phyloP scores from a whole-genome alignment of 2,113 vertebrate genomes.

The Cyanistes caeruleus region DNA sequence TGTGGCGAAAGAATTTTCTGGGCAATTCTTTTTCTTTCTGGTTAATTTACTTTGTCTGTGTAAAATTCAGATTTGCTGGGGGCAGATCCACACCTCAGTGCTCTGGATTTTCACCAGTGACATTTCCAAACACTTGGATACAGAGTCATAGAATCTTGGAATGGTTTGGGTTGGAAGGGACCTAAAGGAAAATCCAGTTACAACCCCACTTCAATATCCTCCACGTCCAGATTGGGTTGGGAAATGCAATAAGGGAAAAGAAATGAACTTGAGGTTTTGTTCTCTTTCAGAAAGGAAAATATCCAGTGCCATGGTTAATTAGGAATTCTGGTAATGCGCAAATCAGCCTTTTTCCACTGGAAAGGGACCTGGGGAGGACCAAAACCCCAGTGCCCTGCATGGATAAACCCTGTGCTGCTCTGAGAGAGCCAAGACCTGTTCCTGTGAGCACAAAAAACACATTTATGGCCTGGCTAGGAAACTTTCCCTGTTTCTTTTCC shows the following conservation, averaged over 20 bases:
- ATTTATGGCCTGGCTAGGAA: not conserved
- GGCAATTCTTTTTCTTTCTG: conserved; percentile 67
- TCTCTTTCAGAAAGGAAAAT: conserved; percentile 27
- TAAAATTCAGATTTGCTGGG: not conserved
- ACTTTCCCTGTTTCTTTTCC: not conserved
- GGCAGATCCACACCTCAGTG: not conserved
- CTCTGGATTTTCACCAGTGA: not conserved
- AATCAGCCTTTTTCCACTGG: not conserved
- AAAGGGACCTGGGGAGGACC: not conserved
- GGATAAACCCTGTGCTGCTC: not conserved
- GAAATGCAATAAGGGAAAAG: not conserved
- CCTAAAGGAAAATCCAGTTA: not conserved
- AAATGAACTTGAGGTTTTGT: not conserved
- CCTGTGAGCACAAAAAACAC: rapidly evolving
- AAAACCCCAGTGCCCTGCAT: rapidly evolving
- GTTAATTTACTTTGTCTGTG: conserved; percentile 47
- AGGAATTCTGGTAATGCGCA: not conserved
- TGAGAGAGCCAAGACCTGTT: rapidly evolving
- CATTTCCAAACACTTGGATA: not conserved
- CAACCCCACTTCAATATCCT: rapidly evolving
- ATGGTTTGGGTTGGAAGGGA: not conserved
- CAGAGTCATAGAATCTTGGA: not conserved
- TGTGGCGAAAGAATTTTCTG: conserved; percentile 20
- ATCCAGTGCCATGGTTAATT: not conserved
- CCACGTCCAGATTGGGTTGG: not conserved